These are phyloP conservation scores for Taenaris catops DNA, from an alignment of 2,888 invertebrate genomes.

Conservation along the genomic window DNA sequence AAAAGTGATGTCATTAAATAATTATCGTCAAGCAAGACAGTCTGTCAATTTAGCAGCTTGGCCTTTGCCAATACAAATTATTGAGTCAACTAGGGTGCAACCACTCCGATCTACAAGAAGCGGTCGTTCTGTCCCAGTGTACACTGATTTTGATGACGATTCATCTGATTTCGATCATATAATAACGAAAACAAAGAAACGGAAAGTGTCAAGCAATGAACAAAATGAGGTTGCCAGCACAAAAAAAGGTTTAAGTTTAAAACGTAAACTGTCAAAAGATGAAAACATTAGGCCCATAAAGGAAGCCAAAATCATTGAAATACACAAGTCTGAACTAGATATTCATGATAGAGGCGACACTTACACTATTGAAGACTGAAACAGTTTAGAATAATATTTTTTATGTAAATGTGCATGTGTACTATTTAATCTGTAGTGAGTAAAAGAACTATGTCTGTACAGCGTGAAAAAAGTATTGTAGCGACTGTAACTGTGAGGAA, in stretches of 20 bases:
- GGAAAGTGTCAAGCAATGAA: conserved; percentile 56
- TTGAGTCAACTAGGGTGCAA: conserved; percentile 54
- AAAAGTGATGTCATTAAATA: conserved; percentile 65
- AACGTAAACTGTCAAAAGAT: conserved; percentile 59
- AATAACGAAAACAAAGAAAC: conserved; percentile 56
- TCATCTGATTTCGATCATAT: conserved; percentile 63
- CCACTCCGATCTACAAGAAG: conserved; percentile 63
- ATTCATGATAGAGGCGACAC: conserved; percentile 7
- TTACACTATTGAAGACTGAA: conserved; percentile 14
- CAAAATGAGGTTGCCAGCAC: conserved; percentile 44
- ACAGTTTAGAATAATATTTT: not conserved
- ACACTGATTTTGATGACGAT: conserved; percentile 67
- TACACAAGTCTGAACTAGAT: conserved; percentile 16
- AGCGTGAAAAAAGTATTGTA: too few relatives aligned
- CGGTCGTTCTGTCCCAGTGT: conserved; percentile 61
- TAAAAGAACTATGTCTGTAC: too few relatives aligned
- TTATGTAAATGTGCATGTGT: too few relatives aligned
- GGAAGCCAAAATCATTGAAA: conserved; percentile 23
- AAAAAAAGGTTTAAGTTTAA: conserved; percentile 57
- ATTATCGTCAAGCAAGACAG: conserved; percentile 58
- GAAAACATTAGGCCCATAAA: conserved; percentile 34
- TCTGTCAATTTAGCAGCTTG: conserved; percentile 53
- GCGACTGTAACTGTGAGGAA: too few relatives aligned
- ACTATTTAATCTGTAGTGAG: too few relatives aligned
- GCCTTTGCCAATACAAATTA: conserved; percentile 65